A percentile compares a stretch with the other conserved stretches of the same genome.
Evolutionary conservation across 2,113 vertebrate species (phyloP).

Genomic region (Chaetops frenatus): DNA sequence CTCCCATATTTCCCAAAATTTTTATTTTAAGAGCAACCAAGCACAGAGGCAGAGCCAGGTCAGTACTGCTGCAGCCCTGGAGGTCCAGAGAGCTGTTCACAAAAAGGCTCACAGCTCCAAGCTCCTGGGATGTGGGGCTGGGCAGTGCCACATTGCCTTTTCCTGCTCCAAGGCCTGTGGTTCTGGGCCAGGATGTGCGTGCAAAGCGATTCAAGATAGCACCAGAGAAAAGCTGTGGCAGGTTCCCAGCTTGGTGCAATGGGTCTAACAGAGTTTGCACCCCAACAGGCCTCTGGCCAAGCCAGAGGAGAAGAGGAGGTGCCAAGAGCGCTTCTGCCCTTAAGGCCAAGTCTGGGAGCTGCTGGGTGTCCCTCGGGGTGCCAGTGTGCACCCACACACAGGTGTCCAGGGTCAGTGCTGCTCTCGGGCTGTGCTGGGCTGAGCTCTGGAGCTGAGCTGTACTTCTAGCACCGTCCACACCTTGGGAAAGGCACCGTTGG

Average conservation of each 20-base stretch:
- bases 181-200: fast-evolving
- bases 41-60: not conserved
- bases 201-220: not conserved
- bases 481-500: not conserved
- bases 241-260: not conserved
- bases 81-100: not conserved
- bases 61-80: fast-evolving
- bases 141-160: not conserved
- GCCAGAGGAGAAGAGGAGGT: not conserved
- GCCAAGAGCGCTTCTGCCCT: not conserved
- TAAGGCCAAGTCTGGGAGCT: not conserved
- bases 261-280: fast-evolving
- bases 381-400: fast-evolving
- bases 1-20: not conserved
- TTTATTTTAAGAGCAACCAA: conserved; percentile 9
- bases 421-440: not conserved
- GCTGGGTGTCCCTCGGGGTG: not conserved
- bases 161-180: fast-evolving
- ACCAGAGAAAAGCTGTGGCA: not conserved
- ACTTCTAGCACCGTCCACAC: not conserved
- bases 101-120: not conserved
- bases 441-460: not conserved
- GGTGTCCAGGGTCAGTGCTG: not conserved
- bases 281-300: not conserved
- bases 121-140: fast-evolving